phyloP scores from a whole-genome alignment of 2,797 vertebrate genomes.

The Urosaurus nigricauda region DNA sequence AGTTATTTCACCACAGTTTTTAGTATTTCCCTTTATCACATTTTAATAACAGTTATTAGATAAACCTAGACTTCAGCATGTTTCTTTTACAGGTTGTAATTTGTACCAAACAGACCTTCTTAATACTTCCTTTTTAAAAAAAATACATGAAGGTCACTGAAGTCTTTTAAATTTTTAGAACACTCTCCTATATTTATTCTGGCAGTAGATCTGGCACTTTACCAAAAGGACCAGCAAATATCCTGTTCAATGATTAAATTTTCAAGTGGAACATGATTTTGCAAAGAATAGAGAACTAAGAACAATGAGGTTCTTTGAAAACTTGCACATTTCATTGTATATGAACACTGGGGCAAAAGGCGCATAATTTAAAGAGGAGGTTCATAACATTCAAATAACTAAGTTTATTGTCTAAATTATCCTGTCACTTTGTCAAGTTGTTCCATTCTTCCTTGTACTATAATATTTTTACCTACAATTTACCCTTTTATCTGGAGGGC shows the following conservation, averaged over 20 bases:
- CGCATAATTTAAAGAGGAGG: background rate
- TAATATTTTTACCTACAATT: background rate
- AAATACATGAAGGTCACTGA: slow-evolving; percentile 16
- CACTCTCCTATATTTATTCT: slow-evolving; percentile 47
- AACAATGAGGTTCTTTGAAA: slow-evolving; percentile 35
- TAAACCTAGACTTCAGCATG: slow-evolving; percentile 17
- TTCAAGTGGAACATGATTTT: slow-evolving; percentile 10
- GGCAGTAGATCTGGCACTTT: background rate
- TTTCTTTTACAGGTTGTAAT: slow-evolving; percentile 46
- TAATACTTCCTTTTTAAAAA: slow-evolving; percentile 32
- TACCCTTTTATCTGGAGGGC: slow-evolving; percentile 28
- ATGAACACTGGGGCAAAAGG: fast-evolving
- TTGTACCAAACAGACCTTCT: slow-evolving; percentile 25
- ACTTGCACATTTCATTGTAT: slow-evolving; percentile 14
- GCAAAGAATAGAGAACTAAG: slow-evolving; percentile 43
- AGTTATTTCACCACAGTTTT: slow-evolving; percentile 43
- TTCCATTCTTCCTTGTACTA: slow-evolving; percentile 7
- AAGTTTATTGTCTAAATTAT: background rate
- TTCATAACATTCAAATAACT: background rate
- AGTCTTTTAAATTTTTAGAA: background rate
- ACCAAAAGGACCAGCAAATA: slow-evolving; percentile 35
- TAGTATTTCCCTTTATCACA: too few species aligned
- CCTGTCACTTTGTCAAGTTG: background rate
- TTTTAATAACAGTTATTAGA: slow-evolving; percentile 16
- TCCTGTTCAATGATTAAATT: slow-evolving; percentile 39